Base-by-base conservation (phyloP, 2,113 vertebrate species). In the Meleagris gallopavo region DNA sequence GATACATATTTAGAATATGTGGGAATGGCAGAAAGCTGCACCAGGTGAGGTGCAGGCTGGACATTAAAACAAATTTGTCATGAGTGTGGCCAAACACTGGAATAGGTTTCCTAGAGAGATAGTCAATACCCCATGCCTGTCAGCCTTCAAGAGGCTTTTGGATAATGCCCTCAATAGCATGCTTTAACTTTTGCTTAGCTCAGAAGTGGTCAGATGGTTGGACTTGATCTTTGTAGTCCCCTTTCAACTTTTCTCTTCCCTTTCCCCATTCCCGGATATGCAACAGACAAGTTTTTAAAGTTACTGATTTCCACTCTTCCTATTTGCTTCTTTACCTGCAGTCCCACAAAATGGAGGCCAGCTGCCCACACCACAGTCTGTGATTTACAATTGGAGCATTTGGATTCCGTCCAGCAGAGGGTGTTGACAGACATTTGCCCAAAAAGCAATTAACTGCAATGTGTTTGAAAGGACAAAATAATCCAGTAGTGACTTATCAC, bases 381-480 rank as follows among this genome's bases (percentile, higher is more conserved):
- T 86, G 76, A 81, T 83, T 57, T 4, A 90, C 46, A 48, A 71
- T 32, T 48, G 65, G 29, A 29, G 43, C n/a, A 12, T 75, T 72
- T 91, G 88, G 76, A 75, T 54, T 75, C 60, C 17, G 17, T 86
- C 82, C 93, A 78, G 66, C 0, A 2, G 61, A 91, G 72, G 54
- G 62, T 36, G 19, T 62, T 93, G 79, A 90, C 36, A 89, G 90
- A 88, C 77, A 92, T 89, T 83, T 87, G 83, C 81, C 86, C 91
- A 21, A 91, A 91, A 80, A 83, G 76, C 83, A 90, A 88, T 90
- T 88, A 88, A 43, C 55, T 86, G 62, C 30, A 30, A 69, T 32
- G 58, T 62, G 61, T 79, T 90, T 93, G 62, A 83, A 88, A 67
- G 83, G 70, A 57, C 52, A 82, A 86, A 93, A 72, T 55, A 90